Conservation (phyloP, 2,797 vertebrate genomes). For the Podargus strigoides region DNA sequence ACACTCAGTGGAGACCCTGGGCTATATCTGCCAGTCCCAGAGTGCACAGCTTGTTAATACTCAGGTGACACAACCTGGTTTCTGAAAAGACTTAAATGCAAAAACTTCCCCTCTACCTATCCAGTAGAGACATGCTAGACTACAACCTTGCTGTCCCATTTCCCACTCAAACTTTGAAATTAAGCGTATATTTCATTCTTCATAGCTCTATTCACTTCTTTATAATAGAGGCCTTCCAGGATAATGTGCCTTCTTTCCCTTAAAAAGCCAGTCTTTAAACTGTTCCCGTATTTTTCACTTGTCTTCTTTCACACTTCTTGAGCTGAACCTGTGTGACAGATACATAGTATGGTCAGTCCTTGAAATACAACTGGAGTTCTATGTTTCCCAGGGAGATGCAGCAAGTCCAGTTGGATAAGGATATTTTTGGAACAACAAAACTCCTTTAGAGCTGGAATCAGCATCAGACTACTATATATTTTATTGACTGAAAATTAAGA, state of each 20-base stretch:
- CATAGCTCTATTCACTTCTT: not conserved
- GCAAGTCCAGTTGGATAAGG: not conserved
- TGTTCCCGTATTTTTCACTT: not conserved
- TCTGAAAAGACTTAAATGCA: not conserved
- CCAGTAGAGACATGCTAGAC: not conserved
- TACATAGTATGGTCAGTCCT: not conserved
- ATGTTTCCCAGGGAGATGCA: not conserved
- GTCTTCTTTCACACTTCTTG: not conserved
- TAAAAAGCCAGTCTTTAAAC: not conserved
- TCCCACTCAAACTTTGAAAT: not conserved
- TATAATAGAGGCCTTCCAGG: not conserved
- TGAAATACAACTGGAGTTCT: not conserved
- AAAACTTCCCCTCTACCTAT: not conserved
- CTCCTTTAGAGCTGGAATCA: not conserved
- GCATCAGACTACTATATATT: not conserved
- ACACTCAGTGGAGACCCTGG: not conserved
- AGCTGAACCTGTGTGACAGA: not conserved
- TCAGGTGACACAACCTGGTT: not conserved
- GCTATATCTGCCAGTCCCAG: not conserved
- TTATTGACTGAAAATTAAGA: not conserved
- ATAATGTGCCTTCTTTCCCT: not conserved
- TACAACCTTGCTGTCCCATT: not conserved
- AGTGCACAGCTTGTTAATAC: not conserved
- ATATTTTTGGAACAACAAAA: not conserved
- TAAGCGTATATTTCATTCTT: not conserved